Conservation (phyloP, 1,140 invertebrate genomes). For the Gryon sp. region DNA sequence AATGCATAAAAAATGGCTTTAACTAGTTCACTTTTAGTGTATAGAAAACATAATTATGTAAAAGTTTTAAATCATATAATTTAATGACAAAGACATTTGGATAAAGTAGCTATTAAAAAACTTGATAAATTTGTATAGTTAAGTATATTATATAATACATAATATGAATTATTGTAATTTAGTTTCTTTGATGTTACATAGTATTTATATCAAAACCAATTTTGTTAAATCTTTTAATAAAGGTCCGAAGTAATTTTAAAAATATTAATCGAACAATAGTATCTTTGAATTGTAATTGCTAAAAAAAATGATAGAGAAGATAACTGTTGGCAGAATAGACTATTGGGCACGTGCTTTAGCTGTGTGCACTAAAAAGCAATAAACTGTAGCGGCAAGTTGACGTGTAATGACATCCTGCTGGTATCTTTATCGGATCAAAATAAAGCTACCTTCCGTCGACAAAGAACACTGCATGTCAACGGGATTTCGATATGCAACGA, state of each 20-base stretch:
- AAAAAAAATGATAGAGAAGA: constrained; percentile 30
- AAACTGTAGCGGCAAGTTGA: constrained; percentile 67
- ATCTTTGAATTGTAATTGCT: constrained; percentile 41
- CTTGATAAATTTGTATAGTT: too few species aligned
- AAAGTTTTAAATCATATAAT: too few species aligned
- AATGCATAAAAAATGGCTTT: too few species aligned
- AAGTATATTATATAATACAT: too few species aligned
- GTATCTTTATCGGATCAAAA: constrained; percentile 75
- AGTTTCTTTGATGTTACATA: too few species aligned
- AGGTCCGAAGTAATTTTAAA: background rate
- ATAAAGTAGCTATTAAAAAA: too few species aligned
- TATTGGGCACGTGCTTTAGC: constrained; percentile 71
- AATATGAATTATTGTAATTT: too few species aligned
- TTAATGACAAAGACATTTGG: too few species aligned
- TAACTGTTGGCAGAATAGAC: constrained; percentile 23
- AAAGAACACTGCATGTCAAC: constrained; percentile 46
- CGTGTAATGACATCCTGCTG: constrained; percentile 67
- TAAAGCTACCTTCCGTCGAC: constrained; percentile 67
- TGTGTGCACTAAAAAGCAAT: constrained; percentile 75
- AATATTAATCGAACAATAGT: constrained; percentile 34
- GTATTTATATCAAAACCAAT: too few species aligned
- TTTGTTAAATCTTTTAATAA: constrained; percentile 6
- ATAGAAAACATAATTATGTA: too few species aligned
- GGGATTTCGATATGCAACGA: constrained; percentile 57
- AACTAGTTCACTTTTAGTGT: too few species aligned